These are phyloP conservation scores for Amphipoea oculea DNA, from an alignment of 2,888 invertebrate species.

Conservation along the genomic window DNA sequence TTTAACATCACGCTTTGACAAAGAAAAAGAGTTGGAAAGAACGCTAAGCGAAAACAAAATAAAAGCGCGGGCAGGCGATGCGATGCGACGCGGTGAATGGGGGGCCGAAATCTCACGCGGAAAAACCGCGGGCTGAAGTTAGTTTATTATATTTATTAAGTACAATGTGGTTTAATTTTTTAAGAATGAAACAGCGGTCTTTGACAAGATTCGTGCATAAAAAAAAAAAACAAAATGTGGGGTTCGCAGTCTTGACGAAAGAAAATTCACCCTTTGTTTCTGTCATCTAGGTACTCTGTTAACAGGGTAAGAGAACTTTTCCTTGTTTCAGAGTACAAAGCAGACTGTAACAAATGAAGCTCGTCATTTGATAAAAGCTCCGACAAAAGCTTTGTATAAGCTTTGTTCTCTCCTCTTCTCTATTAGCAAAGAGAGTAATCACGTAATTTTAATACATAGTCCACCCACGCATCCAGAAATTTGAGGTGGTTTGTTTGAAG, in stretches of 20 bases:
- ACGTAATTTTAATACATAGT: neutral
- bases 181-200: constrained; percentile 11
- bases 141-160: constrained; percentile 13
- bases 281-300: neutral
- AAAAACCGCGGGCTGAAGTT: neutral
- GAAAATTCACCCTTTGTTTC: neutral
- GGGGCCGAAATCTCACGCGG: too few species aligned
- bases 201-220: neutral
- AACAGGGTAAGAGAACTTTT: neutral
- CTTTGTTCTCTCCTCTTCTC: constrained; percentile 1
- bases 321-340: neutral
- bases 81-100: too few species aligned
- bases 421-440: neutral
- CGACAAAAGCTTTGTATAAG: neutral
- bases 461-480: neutral
- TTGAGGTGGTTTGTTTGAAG: neutral
- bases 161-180: constrained; percentile 8
- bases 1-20: too few species aligned
- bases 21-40: too few species aligned
- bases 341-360: neutral
- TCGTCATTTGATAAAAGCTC: constrained; percentile 8
- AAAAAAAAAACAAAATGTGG: neutral
- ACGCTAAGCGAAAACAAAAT: too few species aligned
- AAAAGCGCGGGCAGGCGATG: too few species aligned
- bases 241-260: neutral